These are phyloP conservation scores for Rhizoglyphus robini DNA, from an alignment of 1,140 invertebrate genomes.

Conservation along the genomic window DNA sequence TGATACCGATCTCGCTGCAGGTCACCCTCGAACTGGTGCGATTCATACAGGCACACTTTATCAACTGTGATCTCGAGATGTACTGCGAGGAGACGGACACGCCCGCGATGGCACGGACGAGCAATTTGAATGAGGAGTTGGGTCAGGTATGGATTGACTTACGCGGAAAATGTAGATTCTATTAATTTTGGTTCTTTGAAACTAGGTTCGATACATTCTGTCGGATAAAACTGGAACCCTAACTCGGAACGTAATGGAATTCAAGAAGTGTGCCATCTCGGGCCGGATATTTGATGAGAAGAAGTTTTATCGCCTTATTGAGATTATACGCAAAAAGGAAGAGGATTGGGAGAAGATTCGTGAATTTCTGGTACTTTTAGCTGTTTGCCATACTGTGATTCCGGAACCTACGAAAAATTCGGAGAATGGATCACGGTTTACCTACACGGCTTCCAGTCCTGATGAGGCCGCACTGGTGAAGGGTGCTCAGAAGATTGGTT, in stretches of 20 bases:
- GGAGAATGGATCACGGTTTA: slow-evolving; percentile 37
- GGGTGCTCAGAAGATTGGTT: slow-evolving; percentile 73
- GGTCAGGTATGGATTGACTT: slow-evolving; percentile 71
- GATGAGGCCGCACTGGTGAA: slow-evolving; percentile 85
- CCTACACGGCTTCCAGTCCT: slow-evolving; percentile 93
- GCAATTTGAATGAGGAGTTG: slow-evolving; percentile 96
- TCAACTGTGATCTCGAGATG: slow-evolving; percentile 88
- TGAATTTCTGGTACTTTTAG: slow-evolving; percentile 66
- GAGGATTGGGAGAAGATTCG: background rate
- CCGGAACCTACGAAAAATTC: slow-evolving; percentile 48
- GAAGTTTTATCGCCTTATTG: slow-evolving; percentile 10
- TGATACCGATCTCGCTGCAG: slow-evolving; percentile 97
- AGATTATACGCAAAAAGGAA: slow-evolving; percentile 6
- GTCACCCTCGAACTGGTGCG: slow-evolving; percentile 95
- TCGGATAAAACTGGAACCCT: slow-evolving; percentile 93
- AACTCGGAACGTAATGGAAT: slow-evolving; percentile 96
- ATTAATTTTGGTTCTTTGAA: slow-evolving; percentile 51
- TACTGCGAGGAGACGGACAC: slow-evolving; percentile 82
- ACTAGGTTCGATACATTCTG: slow-evolving; percentile 68
- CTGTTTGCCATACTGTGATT: slow-evolving; percentile 96
- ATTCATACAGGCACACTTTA: slow-evolving; percentile 85
- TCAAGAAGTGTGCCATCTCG: slow-evolving; percentile 74
- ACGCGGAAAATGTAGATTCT: slow-evolving; percentile 97
- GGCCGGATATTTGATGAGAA: slow-evolving; percentile 49
- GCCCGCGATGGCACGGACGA: slow-evolving; percentile 90